Evolutionary conservation across 2,888 invertebrate genomes (phyloP), one percentile per base, ranked within the genome.

Genomic region (Pterostichus madidus): DNA sequence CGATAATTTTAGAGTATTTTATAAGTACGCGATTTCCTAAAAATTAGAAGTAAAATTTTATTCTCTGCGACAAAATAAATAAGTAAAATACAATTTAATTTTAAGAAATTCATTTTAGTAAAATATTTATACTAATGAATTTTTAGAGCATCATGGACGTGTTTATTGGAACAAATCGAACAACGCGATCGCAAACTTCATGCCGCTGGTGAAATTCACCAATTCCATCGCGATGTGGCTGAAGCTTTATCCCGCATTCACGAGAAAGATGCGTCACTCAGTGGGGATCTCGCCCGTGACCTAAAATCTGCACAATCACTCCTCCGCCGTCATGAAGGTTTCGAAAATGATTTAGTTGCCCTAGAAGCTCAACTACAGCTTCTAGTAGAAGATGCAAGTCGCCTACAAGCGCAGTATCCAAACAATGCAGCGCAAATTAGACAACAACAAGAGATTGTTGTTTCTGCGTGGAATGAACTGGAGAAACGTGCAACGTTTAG

Each of bases 141-240:
- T 39, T 15, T 64, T 44, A 71, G 96, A 84, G 93, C 94, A 86
- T 94, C 93, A 4, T 99, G 99, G 99, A 95, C 96, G 85, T 94
- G 95, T 64, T 93, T 99, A 0, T 92, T 98, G 75, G 95, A 96
- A 76, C 94, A 97, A 88, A 95, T 99, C 83, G 95, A 96, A 86
- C 94, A 96, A 73, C 93, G 99, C 11, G 97, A 97, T 85, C 94
- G 95, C 84, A 95, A 97, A 56, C 91, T 99, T 52, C 94, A 95
- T 88, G 99, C 98, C 0, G 99, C 99, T 0, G 98, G 97, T 8
- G 98, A 99, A 91, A 97, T 99, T 85, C 99, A 99, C 90, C 94
- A 98, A 80, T 99, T 98, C 93, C 99, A 99, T 91, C 94, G 98
- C 79, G 99, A 99, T 90, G 97, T 96, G 0, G 96, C 96, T 24